phyloP scores from a whole-genome alignment of 2,113 vertebrate genomes.

The Gasterosteus aculeatus region DNA sequence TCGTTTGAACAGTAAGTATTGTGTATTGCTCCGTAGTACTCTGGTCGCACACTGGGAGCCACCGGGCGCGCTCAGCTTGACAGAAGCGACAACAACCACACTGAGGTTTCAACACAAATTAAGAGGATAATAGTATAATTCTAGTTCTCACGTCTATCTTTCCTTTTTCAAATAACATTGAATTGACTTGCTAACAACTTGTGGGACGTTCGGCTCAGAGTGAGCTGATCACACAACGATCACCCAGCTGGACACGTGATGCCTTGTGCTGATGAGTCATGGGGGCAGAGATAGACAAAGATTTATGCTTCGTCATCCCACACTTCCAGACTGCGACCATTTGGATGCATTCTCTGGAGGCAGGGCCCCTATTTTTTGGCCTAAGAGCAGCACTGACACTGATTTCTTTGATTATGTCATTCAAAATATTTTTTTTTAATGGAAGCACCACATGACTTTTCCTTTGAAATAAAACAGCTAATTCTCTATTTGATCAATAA shows the following conservation, averaged over 20 bases:
- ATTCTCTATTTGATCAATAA: neutral
- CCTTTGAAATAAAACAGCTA: neutral
- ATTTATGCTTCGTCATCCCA: neutral
- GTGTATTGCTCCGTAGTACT: neutral
- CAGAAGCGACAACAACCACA: neutral
- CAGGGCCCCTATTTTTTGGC: neutral
- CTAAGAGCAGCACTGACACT: neutral
- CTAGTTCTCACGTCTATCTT: neutral
- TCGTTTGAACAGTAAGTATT: neutral
- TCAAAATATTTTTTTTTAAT: neutral
- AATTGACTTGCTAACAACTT: conserved; percentile 9
- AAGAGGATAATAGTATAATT: neutral
- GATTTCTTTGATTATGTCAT: neutral
- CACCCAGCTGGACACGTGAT: neutral
- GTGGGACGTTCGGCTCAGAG: conserved; percentile 10
- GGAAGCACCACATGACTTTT: neutral
- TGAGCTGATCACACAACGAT: neutral
- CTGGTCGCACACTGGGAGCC: neutral
- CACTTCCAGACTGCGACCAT: neutral
- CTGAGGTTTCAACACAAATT: neutral
- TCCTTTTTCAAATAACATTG: neutral
- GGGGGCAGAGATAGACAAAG: conserved; percentile 7
- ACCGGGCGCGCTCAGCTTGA: neutral
- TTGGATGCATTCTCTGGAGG: neutral
- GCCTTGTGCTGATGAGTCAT: neutral